phyloP scores from a whole-genome alignment of 1,140 invertebrate species.

The Drosophila oshimai region DNA sequence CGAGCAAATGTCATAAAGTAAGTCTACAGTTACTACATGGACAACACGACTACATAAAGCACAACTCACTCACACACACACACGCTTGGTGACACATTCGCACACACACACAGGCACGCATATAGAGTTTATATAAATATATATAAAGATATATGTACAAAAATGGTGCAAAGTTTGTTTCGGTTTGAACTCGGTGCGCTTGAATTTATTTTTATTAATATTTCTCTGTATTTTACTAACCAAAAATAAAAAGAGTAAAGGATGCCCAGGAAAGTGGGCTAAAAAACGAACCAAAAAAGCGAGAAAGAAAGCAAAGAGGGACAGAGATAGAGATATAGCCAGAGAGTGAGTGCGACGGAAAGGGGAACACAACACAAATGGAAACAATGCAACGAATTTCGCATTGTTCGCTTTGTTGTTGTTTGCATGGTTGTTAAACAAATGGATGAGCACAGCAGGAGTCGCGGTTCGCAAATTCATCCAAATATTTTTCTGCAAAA shows the following conservation, averaged over 20 bases:
- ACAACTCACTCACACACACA: conserved; percentile 13
- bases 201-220: conserved; percentile 76
- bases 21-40: conserved; percentile 44
- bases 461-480: conserved; percentile 21
- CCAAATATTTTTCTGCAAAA: conserved; percentile 8
- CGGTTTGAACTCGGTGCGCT: conserved; percentile 82
- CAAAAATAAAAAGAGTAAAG: conserved; percentile 30
- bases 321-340: conserved; percentile 7
- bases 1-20: conserved; percentile 77
- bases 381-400: conserved; percentile 53
- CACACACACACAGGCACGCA: not conserved
- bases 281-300: conserved; percentile 12
- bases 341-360: not conserved
- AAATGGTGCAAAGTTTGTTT: conserved; percentile 82
- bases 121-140: conserved; percentile 5
- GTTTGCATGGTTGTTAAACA: conserved; percentile 28
- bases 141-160: conserved; percentile 35
- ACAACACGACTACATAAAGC: conserved; percentile 53
- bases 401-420: conserved; percentile 13
- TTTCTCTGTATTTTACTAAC: conserved; percentile 48
- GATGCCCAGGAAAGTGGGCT: conserved; percentile 6
- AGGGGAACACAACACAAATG: conserved; percentile 1
- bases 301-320: conserved; percentile 4
- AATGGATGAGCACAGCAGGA: conserved; percentile 30
- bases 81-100: not conserved